Conservation (phyloP, 2,888 invertebrate genomes). For the Zygogramma bicolorata region DNA sequence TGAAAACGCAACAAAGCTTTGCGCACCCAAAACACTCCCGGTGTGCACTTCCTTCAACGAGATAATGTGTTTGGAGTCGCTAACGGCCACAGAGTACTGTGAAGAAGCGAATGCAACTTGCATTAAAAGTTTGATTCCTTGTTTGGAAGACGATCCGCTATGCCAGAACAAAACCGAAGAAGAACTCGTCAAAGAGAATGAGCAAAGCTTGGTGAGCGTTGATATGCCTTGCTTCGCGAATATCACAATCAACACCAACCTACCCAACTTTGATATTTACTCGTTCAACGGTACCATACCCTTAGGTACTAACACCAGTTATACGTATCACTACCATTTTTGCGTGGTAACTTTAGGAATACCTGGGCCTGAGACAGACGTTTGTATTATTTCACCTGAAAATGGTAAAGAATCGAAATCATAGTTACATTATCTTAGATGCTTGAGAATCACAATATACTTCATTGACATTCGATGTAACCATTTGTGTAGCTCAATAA, state of each 20-base stretch:
- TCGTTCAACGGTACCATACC: constrained; percentile 50
- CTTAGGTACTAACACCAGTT: constrained; percentile 42
- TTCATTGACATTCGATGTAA: too few relatives aligned
- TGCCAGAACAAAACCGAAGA: constrained; percentile 52
- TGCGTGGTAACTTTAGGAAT: constrained; percentile 57
- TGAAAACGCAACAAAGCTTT: constrained; percentile 58
- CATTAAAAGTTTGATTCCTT: constrained; percentile 52
- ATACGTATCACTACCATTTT: constrained; percentile 46
- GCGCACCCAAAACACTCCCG: constrained; percentile 56
- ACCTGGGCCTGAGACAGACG: constrained; percentile 52
- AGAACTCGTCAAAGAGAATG: constrained; percentile 29
- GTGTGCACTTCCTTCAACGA: constrained; percentile 60
- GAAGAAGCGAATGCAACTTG: constrained; percentile 51
- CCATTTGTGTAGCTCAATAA: too few relatives aligned
- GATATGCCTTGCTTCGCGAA: constrained; percentile 61
- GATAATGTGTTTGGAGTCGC: constrained; percentile 59
- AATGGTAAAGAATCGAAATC: background rate
- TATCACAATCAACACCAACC: constrained; percentile 56
- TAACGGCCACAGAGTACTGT: constrained; percentile 52
- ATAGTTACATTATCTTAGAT: background rate
- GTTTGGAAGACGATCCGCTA: constrained; percentile 50
- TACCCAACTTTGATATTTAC: constrained; percentile 47
- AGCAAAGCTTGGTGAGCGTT: constrained; percentile 43
- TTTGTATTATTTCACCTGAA: constrained; percentile 33
- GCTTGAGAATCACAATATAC: too few relatives aligned